These are phyloP conservation scores for Glomeris maerens DNA, from an alignment of 1,140 invertebrate genomes.

Conservation along the genomic window DNA sequence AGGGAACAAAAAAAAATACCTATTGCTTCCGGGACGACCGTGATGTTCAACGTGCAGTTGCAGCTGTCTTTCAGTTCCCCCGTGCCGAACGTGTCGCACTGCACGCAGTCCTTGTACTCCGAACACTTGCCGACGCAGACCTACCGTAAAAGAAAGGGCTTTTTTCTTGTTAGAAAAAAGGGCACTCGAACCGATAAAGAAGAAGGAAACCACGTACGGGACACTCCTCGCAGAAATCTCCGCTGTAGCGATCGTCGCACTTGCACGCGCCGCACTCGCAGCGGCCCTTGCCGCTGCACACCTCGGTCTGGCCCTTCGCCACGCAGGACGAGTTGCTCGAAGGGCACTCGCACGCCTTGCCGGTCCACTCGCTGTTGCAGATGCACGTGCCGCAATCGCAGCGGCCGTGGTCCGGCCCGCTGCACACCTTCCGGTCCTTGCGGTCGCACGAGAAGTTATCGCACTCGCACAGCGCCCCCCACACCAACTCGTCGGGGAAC, in stretches of 20 bases:
- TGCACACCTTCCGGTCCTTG: constrained; percentile 62
- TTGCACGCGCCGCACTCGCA: constrained; percentile 49
- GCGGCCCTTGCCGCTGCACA: constrained; percentile 45
- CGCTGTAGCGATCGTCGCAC: constrained; percentile 42
- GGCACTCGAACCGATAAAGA: background rate
- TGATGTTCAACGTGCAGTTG: constrained; percentile 21
- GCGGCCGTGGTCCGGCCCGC: constrained; percentile 48
- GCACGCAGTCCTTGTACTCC: constrained; percentile 29
- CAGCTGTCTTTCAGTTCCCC: constrained; percentile 19
- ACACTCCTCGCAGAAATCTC: constrained; percentile 47
- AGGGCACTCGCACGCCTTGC: constrained; percentile 49
- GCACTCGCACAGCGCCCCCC: constrained; percentile 78
- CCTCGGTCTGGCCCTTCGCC: constrained; percentile 31
- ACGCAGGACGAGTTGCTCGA: constrained; percentile 44
- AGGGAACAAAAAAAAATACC: constrained; percentile 2
- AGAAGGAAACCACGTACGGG: constrained; percentile 25
- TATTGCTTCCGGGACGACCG: constrained; percentile 2
- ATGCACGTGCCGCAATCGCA: constrained; percentile 58
- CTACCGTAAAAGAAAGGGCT: constrained; percentile 11
- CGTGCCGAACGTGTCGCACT: constrained; percentile 27
- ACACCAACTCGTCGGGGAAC: constrained; percentile 41
- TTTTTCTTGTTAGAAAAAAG: background rate
- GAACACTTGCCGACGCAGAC: constrained; percentile 28
- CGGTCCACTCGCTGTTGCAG: constrained; percentile 49
- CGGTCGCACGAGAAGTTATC: constrained; percentile 91